Evolutionary conservation across 2,888 invertebrate genomes (phyloP), one percentile per base, ranked within the genome.

Genomic region (Habrosyne pyritoides): DNA sequence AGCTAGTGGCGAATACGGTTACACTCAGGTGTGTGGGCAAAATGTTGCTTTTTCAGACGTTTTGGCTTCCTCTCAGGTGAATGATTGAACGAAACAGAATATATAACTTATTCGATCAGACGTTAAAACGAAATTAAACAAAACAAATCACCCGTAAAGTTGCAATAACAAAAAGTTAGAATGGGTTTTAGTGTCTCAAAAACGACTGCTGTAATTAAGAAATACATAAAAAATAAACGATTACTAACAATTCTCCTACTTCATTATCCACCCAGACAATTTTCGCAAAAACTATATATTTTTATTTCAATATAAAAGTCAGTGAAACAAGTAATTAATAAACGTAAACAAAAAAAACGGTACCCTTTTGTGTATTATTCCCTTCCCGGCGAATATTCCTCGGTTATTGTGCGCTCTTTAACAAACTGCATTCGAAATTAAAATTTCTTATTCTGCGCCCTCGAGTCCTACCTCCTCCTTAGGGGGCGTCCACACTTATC

Each of bases 371-470:
- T 90, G 81, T 67, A 79, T 84, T 84, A 86, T 87, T 84, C 80
- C 75, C 73, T 81, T 82, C 73, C 81, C 81, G 76, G 79, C 77
- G 84, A 84, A 86, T 85, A 81, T 81, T 81, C 77, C 77, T 18
- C 79, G 77, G 81, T 85, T 89, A 89, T 91, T 89, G 87, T 88
- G 79, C 81, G 84, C 87, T 86, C 88, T 88, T 86, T 89, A 90
- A 87, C 87, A 91, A 91, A 91, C 91, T 91, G 91, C 91, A 91
- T 91, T 91, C 90, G 86, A 81, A 91, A 91, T 91, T 91, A 91
- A 91, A 91, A 91, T 71, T 86, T 87, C 88, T 91, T 91, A 90
- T 91, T 88, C 84, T 78, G 71, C 75, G 68, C 81, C 81, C 79
- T 77, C 65, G 67, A 60, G 73, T 65, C 69, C 66, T 64, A 24